These are phyloP conservation scores for Apodemus sylvaticus DNA, from an alignment of 2,113 vertebrate species.

Conservation along the genomic window DNA sequence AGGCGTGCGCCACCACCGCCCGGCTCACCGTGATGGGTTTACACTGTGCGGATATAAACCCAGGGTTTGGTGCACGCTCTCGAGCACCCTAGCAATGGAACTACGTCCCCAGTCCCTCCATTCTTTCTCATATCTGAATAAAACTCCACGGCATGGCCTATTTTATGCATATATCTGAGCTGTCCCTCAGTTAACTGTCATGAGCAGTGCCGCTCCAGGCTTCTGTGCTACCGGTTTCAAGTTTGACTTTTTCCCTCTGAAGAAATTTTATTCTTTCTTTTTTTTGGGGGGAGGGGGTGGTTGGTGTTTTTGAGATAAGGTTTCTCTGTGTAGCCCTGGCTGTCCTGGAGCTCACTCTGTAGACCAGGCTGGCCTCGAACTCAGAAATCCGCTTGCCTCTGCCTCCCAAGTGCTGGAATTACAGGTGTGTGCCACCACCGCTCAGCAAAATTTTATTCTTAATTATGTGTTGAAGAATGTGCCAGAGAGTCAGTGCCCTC, in stretches of 20 bases:
- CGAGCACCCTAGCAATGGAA: not conserved
- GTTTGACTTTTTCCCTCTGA: not conserved
- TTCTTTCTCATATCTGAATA: not conserved
- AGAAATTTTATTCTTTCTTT: no score
- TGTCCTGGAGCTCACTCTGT: no score
- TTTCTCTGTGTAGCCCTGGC: no score
- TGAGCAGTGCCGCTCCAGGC: not conserved
- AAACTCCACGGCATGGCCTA: not conserved
- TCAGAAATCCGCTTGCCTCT: no score
- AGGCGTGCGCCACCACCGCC: not conserved
- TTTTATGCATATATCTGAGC: not conserved
- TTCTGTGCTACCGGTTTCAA: no score
- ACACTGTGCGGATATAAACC: not conserved
- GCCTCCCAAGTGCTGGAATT: no score
- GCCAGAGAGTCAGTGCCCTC: not conserved
- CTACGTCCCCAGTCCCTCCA: no score
- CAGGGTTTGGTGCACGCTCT: no score
- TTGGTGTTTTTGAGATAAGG: no score
- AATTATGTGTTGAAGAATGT: not conserved
- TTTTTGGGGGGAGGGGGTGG: no score
- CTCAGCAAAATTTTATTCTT: not conserved
- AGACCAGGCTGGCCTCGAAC: no score
- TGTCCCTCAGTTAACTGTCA: not conserved
- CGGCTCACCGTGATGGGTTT: not conserved
- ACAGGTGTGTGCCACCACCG: no score